A percentile compares a stretch with the other conserved stretches of the same genome.
Conservation (phyloP, 2,113 vertebrate species). For the Pomatorhinus ruficollis region DNA sequence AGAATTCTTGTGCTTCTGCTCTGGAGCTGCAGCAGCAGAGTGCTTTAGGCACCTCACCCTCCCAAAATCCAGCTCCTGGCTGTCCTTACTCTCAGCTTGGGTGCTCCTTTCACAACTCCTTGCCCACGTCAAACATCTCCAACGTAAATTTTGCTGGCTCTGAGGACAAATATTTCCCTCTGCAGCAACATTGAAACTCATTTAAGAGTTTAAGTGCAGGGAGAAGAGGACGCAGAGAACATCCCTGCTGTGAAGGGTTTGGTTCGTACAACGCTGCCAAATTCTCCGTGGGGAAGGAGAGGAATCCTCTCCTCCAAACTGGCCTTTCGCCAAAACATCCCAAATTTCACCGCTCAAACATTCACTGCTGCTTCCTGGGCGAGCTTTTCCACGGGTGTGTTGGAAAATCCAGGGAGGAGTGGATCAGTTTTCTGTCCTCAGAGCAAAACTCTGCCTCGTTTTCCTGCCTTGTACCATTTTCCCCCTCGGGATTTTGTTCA, state of each 20-base stretch:
- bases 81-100: neutral
- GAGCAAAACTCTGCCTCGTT: conserved; percentile 61
- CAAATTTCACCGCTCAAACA: conserved; percentile 40
- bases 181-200: neutral
- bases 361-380: conserved; percentile 43
- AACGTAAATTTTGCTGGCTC: neutral
- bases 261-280: neutral
- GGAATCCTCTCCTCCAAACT: conserved; percentile 21
- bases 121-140: neutral
- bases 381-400: conserved; percentile 9
- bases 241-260: neutral
- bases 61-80: neutral
- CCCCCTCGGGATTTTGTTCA: neutral
- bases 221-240: neutral
- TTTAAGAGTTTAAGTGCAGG: neutral
- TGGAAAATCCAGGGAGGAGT: conserved; percentile 32
- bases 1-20: neutral
- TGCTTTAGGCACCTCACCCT: neutral
- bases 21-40: neutral
- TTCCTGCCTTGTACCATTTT: conserved; percentile 7
- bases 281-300: neutral
- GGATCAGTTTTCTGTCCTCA: conserved; percentile 1
- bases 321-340: conserved; percentile 24
- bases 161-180: neutral
- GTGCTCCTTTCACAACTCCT: neutral